phyloP scores from a whole-genome alignment of 2,888 invertebrate genomes.

The Acronicta alni region DNA sequence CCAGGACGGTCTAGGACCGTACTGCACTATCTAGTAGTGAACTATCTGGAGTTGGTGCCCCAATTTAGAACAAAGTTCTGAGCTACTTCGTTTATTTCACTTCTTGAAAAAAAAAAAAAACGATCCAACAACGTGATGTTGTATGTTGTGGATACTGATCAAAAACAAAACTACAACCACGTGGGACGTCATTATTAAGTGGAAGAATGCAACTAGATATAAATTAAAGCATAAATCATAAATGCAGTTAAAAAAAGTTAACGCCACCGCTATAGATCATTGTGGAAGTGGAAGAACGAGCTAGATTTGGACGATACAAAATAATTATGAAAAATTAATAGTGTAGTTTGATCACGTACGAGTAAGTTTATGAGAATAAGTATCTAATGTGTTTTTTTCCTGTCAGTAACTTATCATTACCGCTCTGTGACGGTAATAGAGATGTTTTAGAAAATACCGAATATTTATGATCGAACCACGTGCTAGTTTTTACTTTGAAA shows the following conservation, averaged over 20 bases:
- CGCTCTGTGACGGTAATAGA: constrained; percentile 1
- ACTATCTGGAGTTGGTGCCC: no score
- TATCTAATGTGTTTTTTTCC: constrained; percentile 5
- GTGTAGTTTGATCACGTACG: constrained; percentile 9
- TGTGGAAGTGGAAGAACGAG: constrained; percentile 8
- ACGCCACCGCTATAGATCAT: constrained; percentile 38
- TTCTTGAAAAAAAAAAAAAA: no score
- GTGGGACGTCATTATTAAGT: background rate
- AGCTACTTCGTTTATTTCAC: no score
- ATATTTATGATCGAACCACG: constrained; percentile 21
- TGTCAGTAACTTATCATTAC: constrained; percentile 22
- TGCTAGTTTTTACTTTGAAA: constrained; percentile 27
- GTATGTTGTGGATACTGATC: no score
- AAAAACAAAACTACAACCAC: background rate
- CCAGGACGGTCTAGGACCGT: no score
- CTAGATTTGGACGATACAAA: constrained; percentile 32
- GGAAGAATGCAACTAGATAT: constrained; percentile 19
- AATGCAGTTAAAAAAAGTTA: constrained; percentile 32
- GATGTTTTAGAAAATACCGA: constrained; percentile 29
- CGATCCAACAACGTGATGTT: no score
- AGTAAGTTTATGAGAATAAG: background rate
- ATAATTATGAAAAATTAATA: constrained; percentile 18
- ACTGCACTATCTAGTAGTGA: no score
- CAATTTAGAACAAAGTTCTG: no score
- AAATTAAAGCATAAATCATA: constrained; percentile 43